These are phyloP conservation scores for Druceiella hillmani DNA, from an alignment of 2,888 invertebrate genomes.

Conservation along the genomic window DNA sequence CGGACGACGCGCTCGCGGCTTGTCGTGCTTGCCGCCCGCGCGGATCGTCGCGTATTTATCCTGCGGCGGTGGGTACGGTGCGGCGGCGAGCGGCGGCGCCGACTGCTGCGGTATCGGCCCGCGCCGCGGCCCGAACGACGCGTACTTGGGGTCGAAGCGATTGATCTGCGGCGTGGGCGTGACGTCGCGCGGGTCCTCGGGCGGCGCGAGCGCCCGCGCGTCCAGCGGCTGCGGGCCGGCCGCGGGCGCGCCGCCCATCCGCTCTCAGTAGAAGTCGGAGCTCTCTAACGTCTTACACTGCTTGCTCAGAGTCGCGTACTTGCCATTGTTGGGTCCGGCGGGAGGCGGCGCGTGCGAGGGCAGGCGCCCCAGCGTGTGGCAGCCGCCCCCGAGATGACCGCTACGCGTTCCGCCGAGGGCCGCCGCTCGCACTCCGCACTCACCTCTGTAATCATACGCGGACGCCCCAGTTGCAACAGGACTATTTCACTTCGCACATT, in stretches of 20 bases:
- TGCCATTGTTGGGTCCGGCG: conserved; percentile 66
- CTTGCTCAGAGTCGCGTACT: conserved; percentile 94
- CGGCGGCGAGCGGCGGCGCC: conserved; percentile 37
- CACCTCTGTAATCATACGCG: no score
- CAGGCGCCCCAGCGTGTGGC: conserved; percentile 63
- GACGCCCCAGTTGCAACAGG: no score
- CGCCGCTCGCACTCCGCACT: conserved; percentile 26
- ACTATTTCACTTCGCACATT: no score
- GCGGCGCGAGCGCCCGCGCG: conserved; percentile 39
- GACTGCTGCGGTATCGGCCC: conserved; percentile 43
- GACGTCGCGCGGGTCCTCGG: conserved; percentile 44
- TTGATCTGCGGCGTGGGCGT: conserved; percentile 39
- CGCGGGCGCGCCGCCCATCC: conserved; percentile 56
- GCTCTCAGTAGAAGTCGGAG: conserved; percentile 91
- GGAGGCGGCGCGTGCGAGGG: conserved; percentile 58
- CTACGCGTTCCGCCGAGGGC: conserved; percentile 34
- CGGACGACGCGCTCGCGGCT: conserved; percentile 28
- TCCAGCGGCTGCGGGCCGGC: conserved; percentile 41
- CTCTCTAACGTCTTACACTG: conserved; percentile 94
- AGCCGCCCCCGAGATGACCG: conserved; percentile 42
- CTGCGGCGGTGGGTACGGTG: conserved; percentile 26
- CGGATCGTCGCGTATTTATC: conserved; percentile 47
- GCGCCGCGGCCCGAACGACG: conserved; percentile 47
- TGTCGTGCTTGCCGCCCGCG: conserved; percentile 25
- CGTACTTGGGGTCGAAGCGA: conserved; percentile 56